Evolutionary conservation across 2,113 vertebrate genomes (phyloP).

Genomic region (Hydropotes inermis): DNA sequence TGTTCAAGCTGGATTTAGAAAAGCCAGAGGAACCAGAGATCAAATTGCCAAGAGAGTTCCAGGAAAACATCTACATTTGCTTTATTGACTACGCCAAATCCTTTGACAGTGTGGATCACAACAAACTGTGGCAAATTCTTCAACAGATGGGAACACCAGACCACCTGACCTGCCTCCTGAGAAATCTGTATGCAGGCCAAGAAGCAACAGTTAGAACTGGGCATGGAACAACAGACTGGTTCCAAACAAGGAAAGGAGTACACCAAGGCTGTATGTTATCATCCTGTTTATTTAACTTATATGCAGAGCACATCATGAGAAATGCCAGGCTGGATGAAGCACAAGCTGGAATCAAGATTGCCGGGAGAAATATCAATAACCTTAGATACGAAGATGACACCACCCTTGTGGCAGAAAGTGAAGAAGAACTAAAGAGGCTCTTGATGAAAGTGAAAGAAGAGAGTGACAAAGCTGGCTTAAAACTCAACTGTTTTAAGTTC

Average conservation of each 20-base stretch:
- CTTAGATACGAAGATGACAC: neutral
- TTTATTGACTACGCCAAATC: neutral
- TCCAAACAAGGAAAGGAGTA: neutral
- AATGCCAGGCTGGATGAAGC: neutral
- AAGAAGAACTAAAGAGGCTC: neutral
- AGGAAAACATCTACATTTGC: neutral
- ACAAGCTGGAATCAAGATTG: neutral
- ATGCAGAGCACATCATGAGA: neutral
- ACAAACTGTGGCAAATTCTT: neutral
- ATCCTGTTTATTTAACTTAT: neutral
- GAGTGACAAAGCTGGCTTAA: neutral
- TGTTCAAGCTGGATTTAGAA: neutral
- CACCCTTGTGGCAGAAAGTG: neutral
- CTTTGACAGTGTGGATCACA: neutral
- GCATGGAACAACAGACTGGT: neutral
- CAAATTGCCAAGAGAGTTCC: neutral
- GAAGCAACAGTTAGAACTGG: neutral
- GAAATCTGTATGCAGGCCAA: neutral
- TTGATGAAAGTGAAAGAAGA: neutral
- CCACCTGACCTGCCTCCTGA: neutral
- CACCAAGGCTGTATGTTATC: rapidly evolving
- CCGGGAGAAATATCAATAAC: neutral
- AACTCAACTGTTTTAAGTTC: neutral
- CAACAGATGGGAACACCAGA: neutral
- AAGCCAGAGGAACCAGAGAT: neutral